Evolutionary conservation across 2,888 invertebrate genomes (phyloP).

Genomic region (Tachina grossa): DNA sequence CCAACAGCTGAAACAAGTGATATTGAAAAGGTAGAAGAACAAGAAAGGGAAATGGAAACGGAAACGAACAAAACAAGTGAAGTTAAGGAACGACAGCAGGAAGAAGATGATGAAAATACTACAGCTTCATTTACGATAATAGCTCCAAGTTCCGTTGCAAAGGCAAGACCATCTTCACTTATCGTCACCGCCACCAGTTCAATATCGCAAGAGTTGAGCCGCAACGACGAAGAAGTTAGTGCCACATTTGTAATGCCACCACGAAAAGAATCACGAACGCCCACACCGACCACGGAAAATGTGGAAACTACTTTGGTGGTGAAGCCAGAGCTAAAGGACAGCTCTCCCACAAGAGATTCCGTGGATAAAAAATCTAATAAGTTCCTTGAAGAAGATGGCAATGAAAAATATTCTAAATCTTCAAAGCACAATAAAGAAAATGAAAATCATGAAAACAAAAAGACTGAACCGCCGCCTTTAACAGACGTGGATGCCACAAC

Average conservation of each 20-base stretch:
- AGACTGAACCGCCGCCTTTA: slow-evolving; percentile 74
- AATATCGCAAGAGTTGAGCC: slow-evolving; percentile 49
- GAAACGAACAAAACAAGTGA: slow-evolving; percentile 2
- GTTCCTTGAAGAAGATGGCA: slow-evolving; percentile 30
- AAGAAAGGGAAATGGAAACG: slow-evolving; percentile 23
- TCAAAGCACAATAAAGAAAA: slow-evolving; percentile 64
- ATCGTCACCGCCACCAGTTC: slow-evolving; percentile 70
- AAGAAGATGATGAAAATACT: slow-evolving; percentile 75
- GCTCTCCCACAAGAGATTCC: slow-evolving; percentile 52
- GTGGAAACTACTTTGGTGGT: slow-evolving; percentile 74
- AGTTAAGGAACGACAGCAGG: slow-evolving; percentile 76
- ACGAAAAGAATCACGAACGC: slow-evolving; percentile 74
- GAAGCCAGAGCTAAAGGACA: slow-evolving; percentile 72
- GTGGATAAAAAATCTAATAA: slow-evolving; percentile 22
- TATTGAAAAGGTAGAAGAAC: slow-evolving; percentile 50
- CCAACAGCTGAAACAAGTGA: slow-evolving; percentile 9
- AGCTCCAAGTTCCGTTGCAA: slow-evolving; percentile 72
- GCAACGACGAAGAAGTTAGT: slow-evolving; percentile 75
- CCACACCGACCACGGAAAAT: slow-evolving; percentile 66
- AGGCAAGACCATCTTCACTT: slow-evolving; percentile 69
- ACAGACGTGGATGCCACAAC: slow-evolving; percentile 54
- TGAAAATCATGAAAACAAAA: slow-evolving; percentile 71
- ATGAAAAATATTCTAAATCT: slow-evolving; percentile 44
- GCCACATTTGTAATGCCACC: slow-evolving; percentile 79
- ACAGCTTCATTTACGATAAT: slow-evolving; percentile 80